phyloP scores from a whole-genome alignment of 2,888 invertebrate genomes.

The Pristionchus entomophagus region DNA sequence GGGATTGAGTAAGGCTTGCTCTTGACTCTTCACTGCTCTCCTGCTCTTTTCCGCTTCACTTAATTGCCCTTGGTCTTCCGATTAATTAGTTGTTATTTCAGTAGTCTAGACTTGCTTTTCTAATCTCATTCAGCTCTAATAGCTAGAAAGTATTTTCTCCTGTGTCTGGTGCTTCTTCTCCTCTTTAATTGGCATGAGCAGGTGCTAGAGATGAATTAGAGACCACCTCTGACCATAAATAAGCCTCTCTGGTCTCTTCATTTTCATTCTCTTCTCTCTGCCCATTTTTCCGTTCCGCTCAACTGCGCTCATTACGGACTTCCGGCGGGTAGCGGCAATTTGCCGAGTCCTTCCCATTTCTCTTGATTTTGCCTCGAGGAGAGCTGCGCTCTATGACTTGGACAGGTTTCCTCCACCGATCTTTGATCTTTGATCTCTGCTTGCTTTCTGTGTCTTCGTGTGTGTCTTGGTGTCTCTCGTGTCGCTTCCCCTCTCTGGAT shows the following conservation, averaged over 20 bases:
- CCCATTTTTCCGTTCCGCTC: conserved; percentile 35
- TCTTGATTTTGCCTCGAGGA: conserved; percentile 22
- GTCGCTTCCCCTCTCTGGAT: conserved; percentile 19
- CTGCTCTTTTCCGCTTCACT: too few species aligned
- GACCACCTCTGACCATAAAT: background rate
- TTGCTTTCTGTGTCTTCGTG: conserved; percentile 46
- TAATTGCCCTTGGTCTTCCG: too few species aligned
- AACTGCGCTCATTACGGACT: conserved; percentile 26
- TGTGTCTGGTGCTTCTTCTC: background rate
- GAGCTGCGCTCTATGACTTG: background rate
- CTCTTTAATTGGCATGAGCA: background rate
- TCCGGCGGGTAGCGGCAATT: conserved; percentile 10
- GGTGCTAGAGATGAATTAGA: conserved; percentile 10
- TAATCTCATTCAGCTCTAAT: background rate
- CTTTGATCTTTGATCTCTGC: conserved; percentile 31
- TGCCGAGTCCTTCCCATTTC: background rate
- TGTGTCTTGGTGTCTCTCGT: conserved; percentile 48
- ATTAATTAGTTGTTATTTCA: too few species aligned
- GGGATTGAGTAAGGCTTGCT: too few species aligned
- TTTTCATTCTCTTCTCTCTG: conserved; percentile 17
- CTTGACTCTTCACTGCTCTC: too few species aligned
- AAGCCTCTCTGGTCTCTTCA: conserved; percentile 3
- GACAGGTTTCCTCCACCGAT: background rate
- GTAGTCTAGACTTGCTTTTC: background rate
- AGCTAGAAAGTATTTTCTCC: background rate